Base-by-base conservation (phyloP, 2,797 vertebrate genomes). In the Columba guinea region DNA sequence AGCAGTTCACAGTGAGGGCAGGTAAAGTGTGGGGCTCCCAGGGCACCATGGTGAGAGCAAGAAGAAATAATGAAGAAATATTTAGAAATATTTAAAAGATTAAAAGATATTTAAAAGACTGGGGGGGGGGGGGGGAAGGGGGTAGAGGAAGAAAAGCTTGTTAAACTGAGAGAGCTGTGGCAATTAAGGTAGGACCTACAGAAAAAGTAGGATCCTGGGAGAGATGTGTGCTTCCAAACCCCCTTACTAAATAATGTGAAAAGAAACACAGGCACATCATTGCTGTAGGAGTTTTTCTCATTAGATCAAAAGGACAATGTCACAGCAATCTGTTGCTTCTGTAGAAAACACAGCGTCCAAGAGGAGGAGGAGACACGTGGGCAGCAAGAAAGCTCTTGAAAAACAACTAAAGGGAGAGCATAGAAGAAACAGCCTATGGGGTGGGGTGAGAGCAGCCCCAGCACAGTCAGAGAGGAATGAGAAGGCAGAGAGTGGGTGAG, bases 241-340 rank as follows among this genome's bases (percentile, higher is more conserved):
- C 34, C 2, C 0, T 28, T 76, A 39, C 67, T 87, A 52, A 95
- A 77, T 32, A 92, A 64, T 5, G n/a, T 63, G 79, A 84, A 41
- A 93, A 95, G 84, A 91, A 78, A 84, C 56, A 84, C 73, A 89
- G 70, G 84, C 84, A 79, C 94, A 93, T 93, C 67, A 69, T 91
- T 94, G 67, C 58, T 91, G 95, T 96, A 87, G 96, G 96, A 94
- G 96, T 95, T 79, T 48, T 82, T 94, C 87, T 94, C 76, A 77
- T 96, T 93, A 94, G 94, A 97, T 84, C 87, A 93, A 92, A 94
- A 94, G 94, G 89, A 97, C 87, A 95, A 73, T 95, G 95, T 62
- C 83, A 30, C 86, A 67, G 86, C 93, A 97, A 95, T 94, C 92
- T 92, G 87, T 94, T 89, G 87, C 86, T 90, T 69, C 87, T 89